Percentiles rank a stretch among this genome's conserved stretches.
phyloP scores from a whole-genome alignment of 2,888 invertebrate genomes.

The Cantharis flavilabris region DNA sequence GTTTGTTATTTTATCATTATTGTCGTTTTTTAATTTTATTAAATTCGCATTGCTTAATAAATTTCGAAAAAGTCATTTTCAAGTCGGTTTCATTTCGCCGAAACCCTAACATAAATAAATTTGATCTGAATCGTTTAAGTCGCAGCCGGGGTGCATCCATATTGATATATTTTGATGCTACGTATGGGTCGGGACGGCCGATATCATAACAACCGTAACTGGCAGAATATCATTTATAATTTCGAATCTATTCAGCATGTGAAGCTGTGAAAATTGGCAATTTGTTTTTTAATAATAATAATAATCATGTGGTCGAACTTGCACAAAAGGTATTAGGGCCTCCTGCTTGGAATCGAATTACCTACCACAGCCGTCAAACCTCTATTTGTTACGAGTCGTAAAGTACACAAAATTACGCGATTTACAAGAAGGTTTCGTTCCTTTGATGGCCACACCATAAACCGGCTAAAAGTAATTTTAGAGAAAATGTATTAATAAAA shows the following conservation, averaged over 20 bases:
- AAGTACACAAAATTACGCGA: constrained; percentile 19
- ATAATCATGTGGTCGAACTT: neutral
- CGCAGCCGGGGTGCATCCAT: neutral
- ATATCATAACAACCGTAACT: neutral
- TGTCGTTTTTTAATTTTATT: neutral
- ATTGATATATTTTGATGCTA: neutral
- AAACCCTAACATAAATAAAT: neutral
- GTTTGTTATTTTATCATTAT: constrained; percentile 4
- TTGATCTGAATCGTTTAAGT: neutral
- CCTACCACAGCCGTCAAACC: constrained; percentile 18
- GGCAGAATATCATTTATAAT: neutral
- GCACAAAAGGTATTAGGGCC: constrained; percentile 1
- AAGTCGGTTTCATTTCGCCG: neutral
- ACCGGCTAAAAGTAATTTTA: neutral
- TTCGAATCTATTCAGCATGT: neutral
- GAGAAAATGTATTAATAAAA: neutral
- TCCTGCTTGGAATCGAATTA: constrained; percentile 9
- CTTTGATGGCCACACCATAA: constrained; percentile 5
- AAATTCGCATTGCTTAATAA: neutral
- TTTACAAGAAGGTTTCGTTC: constrained; percentile 6
- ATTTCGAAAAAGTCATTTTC: neutral
- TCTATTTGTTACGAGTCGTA: constrained; percentile 27
- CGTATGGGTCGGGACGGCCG: neutral
- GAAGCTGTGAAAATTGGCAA: neutral
- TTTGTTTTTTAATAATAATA: neutral